These are phyloP conservation scores for Scrobipalpa costella DNA, from an alignment of 2,888 invertebrate genomes.

Conservation along the genomic window DNA sequence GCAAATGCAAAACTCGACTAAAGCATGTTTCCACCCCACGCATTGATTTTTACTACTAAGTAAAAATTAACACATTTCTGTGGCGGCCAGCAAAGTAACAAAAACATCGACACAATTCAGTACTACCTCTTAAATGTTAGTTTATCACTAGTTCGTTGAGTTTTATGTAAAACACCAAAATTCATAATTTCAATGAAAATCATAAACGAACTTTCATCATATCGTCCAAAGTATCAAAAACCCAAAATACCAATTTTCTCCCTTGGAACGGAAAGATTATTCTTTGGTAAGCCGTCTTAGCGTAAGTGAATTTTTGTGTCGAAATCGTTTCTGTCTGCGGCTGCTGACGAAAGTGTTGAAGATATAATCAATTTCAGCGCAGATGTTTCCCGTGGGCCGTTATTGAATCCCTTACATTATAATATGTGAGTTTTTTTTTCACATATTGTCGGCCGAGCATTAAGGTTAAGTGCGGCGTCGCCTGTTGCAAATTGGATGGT, in stretches of 20 bases:
- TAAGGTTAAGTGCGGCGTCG: conserved; percentile 21
- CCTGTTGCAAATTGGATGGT: conserved; percentile 19
- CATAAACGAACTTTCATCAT: background rate
- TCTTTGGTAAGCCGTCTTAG: conserved; percentile 39
- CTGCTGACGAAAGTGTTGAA: conserved; percentile 42
- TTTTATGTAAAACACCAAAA: no score
- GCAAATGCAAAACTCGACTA: no score
- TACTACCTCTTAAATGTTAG: no score
- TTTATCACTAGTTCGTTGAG: no score
- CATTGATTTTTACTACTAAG: no score
- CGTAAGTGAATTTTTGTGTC: conserved; percentile 52
- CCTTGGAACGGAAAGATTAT: conserved; percentile 23
- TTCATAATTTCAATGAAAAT: no score
- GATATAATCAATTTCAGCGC: conserved; percentile 66
- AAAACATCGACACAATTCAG: no score
- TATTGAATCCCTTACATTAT: conserved; percentile 72
- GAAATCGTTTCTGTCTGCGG: conserved; percentile 40
- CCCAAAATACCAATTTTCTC: background rate
- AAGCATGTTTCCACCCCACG: no score
- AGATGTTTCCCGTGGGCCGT: conserved; percentile 63
- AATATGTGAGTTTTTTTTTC: conserved; percentile 66
- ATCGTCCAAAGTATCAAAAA: background rate
- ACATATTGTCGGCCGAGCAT: conserved; percentile 56
- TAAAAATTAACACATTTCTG: no score
- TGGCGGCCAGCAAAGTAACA: no score